phyloP scores from a whole-genome alignment of 1,140 invertebrate species.

The Piezodorus guildinii region DNA sequence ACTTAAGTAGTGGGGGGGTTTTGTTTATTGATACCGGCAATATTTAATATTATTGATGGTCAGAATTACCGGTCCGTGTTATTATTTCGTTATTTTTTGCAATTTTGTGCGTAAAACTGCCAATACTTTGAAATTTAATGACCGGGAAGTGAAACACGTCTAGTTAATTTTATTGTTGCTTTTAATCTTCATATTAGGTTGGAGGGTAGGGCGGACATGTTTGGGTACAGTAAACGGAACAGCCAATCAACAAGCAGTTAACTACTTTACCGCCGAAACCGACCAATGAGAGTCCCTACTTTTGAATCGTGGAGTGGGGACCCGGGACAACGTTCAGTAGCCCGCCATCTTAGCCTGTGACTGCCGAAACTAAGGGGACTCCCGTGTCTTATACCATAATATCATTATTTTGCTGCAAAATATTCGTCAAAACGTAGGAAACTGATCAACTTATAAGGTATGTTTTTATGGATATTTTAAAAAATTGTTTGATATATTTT shows the following conservation, averaged over 20 bases:
- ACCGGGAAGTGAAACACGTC: background rate
- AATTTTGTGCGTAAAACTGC: constrained; percentile 3
- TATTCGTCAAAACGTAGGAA: too few relatives aligned
- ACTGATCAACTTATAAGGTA: background rate
- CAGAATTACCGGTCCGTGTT: background rate
- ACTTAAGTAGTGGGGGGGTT: constrained; percentile 10
- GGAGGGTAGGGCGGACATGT: constrained; percentile 9
- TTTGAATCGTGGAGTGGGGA: background rate
- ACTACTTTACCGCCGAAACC: background rate
- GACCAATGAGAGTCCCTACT: background rate
- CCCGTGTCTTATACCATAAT: background rate
- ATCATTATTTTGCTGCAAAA: background rate
- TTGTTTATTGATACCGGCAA: constrained; percentile 14
- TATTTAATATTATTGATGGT: constrained; percentile 13
- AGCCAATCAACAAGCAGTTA: too few relatives aligned
- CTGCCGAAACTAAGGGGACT: background rate
- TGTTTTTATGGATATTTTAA: background rate
- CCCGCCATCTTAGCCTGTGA: constrained; percentile 10
- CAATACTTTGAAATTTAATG: background rate
- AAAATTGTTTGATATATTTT: background rate
- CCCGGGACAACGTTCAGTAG: constrained; percentile 5
- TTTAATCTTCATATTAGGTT: background rate
- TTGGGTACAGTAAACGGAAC: background rate
- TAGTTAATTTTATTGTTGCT: constrained; percentile 5
- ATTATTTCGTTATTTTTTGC: background rate